phyloP scores from a whole-genome alignment of 2,113 vertebrate genomes.

The Nansenia antarctica region DNA sequence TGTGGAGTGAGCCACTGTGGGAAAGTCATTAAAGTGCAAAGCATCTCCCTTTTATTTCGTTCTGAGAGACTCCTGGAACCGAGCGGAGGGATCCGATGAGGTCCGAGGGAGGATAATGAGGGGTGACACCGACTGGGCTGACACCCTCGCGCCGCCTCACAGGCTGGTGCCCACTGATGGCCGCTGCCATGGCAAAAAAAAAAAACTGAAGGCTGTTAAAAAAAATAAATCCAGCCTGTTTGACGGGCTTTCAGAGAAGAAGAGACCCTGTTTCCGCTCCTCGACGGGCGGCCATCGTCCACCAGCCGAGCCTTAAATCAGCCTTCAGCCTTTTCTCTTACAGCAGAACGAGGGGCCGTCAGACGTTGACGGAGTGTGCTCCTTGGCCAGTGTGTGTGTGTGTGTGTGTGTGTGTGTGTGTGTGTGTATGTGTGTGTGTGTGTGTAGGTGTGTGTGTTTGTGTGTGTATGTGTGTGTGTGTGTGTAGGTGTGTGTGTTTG shows the following conservation, averaged over 20 bases:
- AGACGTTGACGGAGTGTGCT: constrained; percentile 1
- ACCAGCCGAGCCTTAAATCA: constrained; percentile 35
- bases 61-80: constrained; percentile 62
- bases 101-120: constrained; percentile 64
- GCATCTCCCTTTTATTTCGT: constrained; percentile 66
- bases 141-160: constrained; percentile 49
- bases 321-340: constrained; percentile 38
- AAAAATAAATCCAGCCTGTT: constrained; percentile 37
- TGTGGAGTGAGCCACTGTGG: constrained; percentile 70
- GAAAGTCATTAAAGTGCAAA: constrained; percentile 81
- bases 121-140: constrained; percentile 63
- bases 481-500: no score
- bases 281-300: constrained; percentile 58
- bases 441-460: no score
- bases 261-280: constrained; percentile 47
- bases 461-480: no score
- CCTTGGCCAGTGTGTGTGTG: not conserved
- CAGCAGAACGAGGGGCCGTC: constrained; percentile 28
- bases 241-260: constrained; percentile 8
- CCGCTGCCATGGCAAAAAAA: constrained; percentile 64
- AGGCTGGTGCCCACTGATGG: constrained; percentile 30
- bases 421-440: no score
- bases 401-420: no score
- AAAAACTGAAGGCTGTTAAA: constrained; percentile 28
- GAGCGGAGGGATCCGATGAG: constrained; percentile 56